Percentiles rank a stretch among this genome's conserved stretches.
Evolutionary conservation across 2,113 vertebrate species (phyloP).

Genomic region (Ornithorhynchus anatinus): DNA sequence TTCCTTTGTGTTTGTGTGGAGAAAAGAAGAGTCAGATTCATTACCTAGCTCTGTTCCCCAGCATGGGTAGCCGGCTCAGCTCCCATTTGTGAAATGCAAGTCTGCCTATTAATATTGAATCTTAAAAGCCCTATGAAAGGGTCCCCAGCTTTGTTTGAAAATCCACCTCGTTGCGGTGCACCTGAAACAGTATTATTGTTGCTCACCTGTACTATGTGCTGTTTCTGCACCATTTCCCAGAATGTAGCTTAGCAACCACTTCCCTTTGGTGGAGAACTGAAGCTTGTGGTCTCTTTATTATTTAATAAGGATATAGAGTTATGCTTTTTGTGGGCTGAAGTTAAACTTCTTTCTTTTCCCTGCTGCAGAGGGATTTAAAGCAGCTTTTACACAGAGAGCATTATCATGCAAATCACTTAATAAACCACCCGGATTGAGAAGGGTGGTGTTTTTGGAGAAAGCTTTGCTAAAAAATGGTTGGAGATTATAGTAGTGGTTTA

Average conservation of each 20-base stretch:
- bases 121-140: neutral
- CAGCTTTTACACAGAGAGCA: neutral
- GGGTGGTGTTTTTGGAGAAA: neutral
- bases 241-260: neutral
- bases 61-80: neutral
- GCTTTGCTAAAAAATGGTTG: slow-evolving; percentile 15
- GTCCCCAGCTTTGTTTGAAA: neutral
- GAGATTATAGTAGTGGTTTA: neutral
- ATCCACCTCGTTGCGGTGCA: neutral
- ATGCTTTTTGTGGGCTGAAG: neutral
- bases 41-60: neutral
- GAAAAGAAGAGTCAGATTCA: neutral
- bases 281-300: neutral
- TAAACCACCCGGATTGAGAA: accelerated
- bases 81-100: neutral
- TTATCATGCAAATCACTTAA: neutral
- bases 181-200: neutral
- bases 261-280: neutral
- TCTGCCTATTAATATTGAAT: neutral
- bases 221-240: neutral
- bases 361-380: neutral
- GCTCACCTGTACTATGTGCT: neutral
- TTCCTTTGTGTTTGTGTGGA: neutral
- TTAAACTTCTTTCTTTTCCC: neutral
- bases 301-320: accelerated